Evolutionary conservation across 23 tunicate species (phyloP).

Genomic region (Botrylloides violaceus): DNA sequence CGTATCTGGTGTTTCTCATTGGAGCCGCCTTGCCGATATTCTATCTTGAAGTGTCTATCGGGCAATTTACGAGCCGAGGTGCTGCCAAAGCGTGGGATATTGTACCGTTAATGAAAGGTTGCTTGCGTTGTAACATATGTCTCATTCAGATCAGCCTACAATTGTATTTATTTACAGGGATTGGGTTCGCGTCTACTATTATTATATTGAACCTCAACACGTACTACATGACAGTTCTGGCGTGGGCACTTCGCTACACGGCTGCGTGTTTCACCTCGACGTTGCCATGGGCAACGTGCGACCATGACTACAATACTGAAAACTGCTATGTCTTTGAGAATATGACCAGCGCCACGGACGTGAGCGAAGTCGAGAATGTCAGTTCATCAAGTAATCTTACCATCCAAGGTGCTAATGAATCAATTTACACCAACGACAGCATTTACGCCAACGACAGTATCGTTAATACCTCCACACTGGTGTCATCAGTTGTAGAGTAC

Average conservation of each 20-base stretch:
- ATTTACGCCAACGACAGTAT: too few species aligned
- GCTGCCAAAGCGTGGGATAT: constrained; percentile 50
- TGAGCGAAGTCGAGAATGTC: background rate
- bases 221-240: constrained; percentile 50
- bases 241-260: constrained; percentile 37
- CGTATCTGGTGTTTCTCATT: constrained; percentile 57
- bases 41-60: constrained; percentile 69
- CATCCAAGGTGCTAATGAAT: too few species aligned
- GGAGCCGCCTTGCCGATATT: constrained; percentile 67
- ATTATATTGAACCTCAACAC: constrained; percentile 47
- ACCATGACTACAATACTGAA: constrained; percentile 36
- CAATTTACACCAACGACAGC: too few species aligned
- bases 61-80: constrained; percentile 69
- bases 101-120: constrained; percentile 89
- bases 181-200: constrained; percentile 39
- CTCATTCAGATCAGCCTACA: too few species aligned
- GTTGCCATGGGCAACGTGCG: constrained; percentile 42
- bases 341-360: background rate
- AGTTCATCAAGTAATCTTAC: too few species aligned
- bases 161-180: constrained; percentile 37
- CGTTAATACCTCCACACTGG: too few species aligned
- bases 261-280: constrained; percentile 28
- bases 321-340: constrained; percentile 22
- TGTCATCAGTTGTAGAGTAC: constrained; percentile 41
- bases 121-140: too few species aligned